Conservation (phyloP, 2,113 vertebrate genomes). For the Alosa alosa region DNA sequence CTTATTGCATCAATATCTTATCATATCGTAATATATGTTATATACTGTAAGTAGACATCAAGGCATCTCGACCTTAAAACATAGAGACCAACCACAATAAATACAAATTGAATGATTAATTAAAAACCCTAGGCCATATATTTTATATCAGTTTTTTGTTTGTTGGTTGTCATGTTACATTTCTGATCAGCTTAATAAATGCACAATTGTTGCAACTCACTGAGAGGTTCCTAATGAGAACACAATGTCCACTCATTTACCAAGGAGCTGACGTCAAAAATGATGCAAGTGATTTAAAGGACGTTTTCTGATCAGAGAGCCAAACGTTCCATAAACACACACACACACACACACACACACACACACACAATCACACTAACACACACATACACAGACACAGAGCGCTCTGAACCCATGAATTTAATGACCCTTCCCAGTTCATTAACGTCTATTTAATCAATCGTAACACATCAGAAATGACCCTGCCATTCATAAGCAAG, state of each 20-base stretch:
- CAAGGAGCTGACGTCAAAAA: constrained; percentile 1
- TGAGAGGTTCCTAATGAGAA: not conserved
- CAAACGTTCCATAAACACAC: not conserved
- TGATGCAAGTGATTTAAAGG: constrained; percentile 8
- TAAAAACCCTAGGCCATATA: not conserved
- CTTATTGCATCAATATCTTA: not conserved
- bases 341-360: not conserved
- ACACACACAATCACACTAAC: not conserved
- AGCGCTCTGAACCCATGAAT: constrained; percentile 62
- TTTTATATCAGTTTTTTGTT: not conserved
- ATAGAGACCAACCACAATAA: not conserved
- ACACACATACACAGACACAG: constrained; percentile 22
- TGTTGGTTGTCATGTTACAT: not conserved
- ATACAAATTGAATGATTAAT: not conserved
- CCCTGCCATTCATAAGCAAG: constrained; percentile 63
- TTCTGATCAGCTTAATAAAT: not conserved
- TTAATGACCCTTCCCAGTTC: constrained; percentile 69
- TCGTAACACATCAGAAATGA: constrained; percentile 68
- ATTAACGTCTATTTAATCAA: constrained; percentile 66
- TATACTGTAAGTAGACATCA: not conserved
- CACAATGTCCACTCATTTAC: not conserved
- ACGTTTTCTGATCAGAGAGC: constrained; percentile 14
- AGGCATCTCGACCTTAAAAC: not conserved
- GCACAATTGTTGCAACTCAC: not conserved
- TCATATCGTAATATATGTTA: not conserved